phyloP scores from a whole-genome alignment of 2,888 invertebrate genomes.

The Cyaniris semiargus region DNA sequence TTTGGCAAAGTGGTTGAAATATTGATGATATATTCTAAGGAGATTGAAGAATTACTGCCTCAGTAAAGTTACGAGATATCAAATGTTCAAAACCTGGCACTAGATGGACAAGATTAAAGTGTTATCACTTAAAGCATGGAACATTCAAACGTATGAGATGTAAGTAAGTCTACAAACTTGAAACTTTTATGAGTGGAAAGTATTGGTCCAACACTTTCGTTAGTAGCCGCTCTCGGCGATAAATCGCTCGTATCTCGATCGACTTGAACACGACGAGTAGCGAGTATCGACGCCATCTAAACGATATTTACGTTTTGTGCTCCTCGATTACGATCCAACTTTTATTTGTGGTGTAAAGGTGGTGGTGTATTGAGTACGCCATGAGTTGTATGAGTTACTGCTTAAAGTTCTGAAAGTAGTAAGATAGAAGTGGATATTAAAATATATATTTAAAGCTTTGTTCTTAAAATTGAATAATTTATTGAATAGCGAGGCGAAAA shows the following conservation, averaged over 20 bases:
- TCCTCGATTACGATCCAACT: constrained; percentile 68
- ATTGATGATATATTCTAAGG: too few relatives aligned
- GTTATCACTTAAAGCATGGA: too few relatives aligned
- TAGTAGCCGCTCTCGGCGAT: constrained; percentile 49
- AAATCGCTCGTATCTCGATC: constrained; percentile 73
- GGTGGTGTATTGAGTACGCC: constrained; percentile 46
- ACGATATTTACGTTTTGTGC: constrained; percentile 55
- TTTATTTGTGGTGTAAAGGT: constrained; percentile 57
- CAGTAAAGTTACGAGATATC: too few relatives aligned
- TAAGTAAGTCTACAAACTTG: background rate
- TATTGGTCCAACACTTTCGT: constrained; percentile 7
- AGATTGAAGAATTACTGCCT: too few relatives aligned
- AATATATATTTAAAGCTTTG: too few relatives aligned
- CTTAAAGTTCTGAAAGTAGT: background rate
- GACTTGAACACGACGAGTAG: constrained; percentile 52
- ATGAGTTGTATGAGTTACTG: background rate
- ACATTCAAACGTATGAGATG: too few relatives aligned
- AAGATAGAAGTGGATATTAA: background rate
- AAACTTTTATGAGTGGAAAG: background rate
- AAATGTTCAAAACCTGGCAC: too few relatives aligned
- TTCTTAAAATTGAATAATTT: too few relatives aligned
- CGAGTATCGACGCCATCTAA: constrained; percentile 55
- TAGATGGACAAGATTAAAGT: background rate
- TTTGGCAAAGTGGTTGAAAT: too few relatives aligned
- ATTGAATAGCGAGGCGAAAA: too few relatives aligned